Evolutionary conservation across 2,888 invertebrate genomes (phyloP).

Genomic region (Augochlorella aurata): DNA sequence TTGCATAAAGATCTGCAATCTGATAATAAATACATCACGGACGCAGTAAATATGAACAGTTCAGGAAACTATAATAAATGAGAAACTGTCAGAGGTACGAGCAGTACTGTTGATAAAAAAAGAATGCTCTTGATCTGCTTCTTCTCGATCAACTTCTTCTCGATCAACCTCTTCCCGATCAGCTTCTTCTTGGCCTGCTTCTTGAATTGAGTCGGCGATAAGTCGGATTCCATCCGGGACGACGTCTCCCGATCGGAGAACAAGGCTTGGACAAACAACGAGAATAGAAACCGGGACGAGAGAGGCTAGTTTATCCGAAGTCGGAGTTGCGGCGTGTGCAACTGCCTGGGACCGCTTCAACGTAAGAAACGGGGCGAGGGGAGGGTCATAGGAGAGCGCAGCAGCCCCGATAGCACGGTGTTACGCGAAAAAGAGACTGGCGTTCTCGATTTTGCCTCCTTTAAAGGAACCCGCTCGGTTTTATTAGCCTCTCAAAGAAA

Average conservation of each 20-base stretch:
- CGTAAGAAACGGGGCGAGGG: neutral
- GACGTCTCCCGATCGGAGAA: slow-evolving; percentile 67
- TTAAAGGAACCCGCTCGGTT: slow-evolving; percentile 53
- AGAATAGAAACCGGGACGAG: slow-evolving; percentile 31
- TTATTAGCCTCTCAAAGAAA: slow-evolving; percentile 48
- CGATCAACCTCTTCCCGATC: no score
- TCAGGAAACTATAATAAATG: no score
- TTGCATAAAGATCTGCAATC: no score
- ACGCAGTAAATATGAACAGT: no score
- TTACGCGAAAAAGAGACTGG: slow-evolving; percentile 42
- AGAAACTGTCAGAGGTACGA: no score
- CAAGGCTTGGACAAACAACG: slow-evolving; percentile 65
- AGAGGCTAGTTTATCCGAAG: slow-evolving; percentile 53
- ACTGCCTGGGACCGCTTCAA: neutral
- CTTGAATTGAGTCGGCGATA: slow-evolving; percentile 65
- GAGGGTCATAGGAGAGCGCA: slow-evolving; percentile 2
- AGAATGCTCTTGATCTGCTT: neutral
- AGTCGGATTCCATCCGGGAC: slow-evolving; percentile 56
- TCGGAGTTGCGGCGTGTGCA: slow-evolving; percentile 36
- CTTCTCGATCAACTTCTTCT: neutral
- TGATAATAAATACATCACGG: no score
- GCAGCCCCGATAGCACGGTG: neutral
- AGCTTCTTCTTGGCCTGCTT: no score
- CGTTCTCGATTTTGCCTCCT: slow-evolving; percentile 58
- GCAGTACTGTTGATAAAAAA: no score